Percentiles rank a stretch among this genome's conserved stretches.
phyloP scores from a whole-genome alignment of 1,140 invertebrate species.

The Lordiphosa mommai region DNA sequence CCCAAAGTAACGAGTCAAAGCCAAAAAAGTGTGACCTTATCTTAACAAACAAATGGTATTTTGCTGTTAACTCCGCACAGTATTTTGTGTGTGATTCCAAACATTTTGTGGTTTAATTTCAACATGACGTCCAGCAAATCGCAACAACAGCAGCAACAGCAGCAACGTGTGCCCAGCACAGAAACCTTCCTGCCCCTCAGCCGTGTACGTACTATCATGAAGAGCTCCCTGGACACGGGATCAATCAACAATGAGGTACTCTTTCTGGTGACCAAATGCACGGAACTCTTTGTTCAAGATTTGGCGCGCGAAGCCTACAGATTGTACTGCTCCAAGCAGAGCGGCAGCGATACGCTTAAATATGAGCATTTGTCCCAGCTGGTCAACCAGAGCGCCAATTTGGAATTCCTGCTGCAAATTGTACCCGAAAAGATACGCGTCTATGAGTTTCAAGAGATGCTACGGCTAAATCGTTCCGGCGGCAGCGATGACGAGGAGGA shows the following conservation, averaged over 20 bases:
- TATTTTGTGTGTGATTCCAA: no score
- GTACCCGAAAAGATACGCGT: slow-evolving; percentile 75
- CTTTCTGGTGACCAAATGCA: slow-evolving; percentile 67
- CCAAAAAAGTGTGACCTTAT: no score
- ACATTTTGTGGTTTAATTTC: no score
- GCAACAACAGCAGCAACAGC: not conserved
- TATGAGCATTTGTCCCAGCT: slow-evolving; percentile 68
- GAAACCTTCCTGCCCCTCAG: slow-evolving; percentile 62
- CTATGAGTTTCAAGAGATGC: slow-evolving; percentile 68
- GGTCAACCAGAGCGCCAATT: slow-evolving; percentile 61
- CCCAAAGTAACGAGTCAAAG: no score
- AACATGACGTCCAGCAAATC: not conserved
- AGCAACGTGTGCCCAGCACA: slow-evolving; percentile 29
- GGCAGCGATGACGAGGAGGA: slow-evolving; percentile 42
- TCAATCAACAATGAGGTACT: slow-evolving; percentile 70
- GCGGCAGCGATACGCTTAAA: slow-evolving; percentile 39
- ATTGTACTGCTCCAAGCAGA: slow-evolving; percentile 14
- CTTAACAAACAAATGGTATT: no score
- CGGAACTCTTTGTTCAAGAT: slow-evolving; percentile 70
- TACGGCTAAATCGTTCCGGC: slow-evolving; percentile 48
- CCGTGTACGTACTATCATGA: slow-evolving; percentile 73
- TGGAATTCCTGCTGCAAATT: slow-evolving; percentile 73
- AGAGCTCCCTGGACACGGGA: slow-evolving; percentile 72
- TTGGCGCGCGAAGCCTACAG: slow-evolving; percentile 57
- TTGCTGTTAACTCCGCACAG: no score